These are phyloP conservation scores for Apotomis betuletana DNA, from an alignment of 2,888 invertebrate species.

Conservation along the genomic window DNA sequence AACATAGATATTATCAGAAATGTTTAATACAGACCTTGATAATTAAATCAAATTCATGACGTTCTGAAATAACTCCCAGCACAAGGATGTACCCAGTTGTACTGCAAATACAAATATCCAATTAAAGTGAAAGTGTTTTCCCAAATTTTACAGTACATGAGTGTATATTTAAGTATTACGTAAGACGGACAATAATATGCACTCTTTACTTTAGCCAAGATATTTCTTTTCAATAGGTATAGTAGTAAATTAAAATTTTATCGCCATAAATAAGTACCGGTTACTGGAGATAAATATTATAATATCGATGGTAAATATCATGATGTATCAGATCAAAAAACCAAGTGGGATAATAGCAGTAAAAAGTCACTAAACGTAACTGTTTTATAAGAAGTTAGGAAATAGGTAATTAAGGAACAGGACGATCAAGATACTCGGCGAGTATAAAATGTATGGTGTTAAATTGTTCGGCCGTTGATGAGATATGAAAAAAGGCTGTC, in stretches of 20 bases:
- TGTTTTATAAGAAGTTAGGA: slow-evolving; percentile 17
- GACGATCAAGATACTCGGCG: slow-evolving; percentile 21
- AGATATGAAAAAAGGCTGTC: slow-evolving; percentile 56
- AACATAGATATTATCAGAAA: slow-evolving; percentile 11
- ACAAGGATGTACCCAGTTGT: neutral
- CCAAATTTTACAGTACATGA: no score
- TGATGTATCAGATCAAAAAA: neutral
- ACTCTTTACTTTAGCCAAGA: no score
- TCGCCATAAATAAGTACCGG: no score
- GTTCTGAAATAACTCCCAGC: neutral
- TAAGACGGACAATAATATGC: no score
- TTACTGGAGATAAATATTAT: no score
- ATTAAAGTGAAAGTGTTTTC: no score
- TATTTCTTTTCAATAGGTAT: no score
- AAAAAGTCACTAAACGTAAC: slow-evolving; percentile 11
- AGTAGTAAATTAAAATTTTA: no score
- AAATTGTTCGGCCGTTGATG: slow-evolving; percentile 40
- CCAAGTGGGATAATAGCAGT: neutral
- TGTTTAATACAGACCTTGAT: neutral
- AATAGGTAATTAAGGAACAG: slow-evolving; percentile 27
- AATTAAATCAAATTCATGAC: neutral
- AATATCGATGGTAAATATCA: no score
- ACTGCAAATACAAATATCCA: no score
- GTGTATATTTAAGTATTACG: no score
- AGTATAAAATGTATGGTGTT: slow-evolving; percentile 38